A percentile compares a stretch with the other conserved stretches of the same genome.
Conservation (phyloP, 2,113 vertebrate species). For the Catharus minimus region DNA sequence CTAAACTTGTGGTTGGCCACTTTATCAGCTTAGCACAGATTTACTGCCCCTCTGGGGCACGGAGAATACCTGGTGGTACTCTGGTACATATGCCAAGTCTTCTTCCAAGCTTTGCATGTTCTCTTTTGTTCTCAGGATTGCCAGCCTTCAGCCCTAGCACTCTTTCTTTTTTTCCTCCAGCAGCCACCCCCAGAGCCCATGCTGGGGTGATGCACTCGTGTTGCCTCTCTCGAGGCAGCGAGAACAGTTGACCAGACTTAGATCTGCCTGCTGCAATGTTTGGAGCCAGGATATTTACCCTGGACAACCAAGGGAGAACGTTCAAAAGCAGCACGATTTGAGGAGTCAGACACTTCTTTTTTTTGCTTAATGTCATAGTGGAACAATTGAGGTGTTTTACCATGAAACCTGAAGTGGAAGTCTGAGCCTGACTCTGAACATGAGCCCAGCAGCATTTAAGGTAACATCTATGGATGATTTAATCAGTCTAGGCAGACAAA, state of each 20-base stretch:
- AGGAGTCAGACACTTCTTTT: neutral
- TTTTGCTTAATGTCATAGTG: neutral
- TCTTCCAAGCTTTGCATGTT: neutral
- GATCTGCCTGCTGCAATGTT: neutral
- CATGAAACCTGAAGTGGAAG: neutral
- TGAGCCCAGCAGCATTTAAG: neutral
- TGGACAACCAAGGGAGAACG: neutral
- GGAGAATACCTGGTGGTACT: neutral
- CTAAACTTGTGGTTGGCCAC: neutral
- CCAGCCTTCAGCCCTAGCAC: neutral
- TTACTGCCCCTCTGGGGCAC: neutral
- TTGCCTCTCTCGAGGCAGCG: accelerated
- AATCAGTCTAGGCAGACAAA: neutral
- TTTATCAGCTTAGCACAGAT: neutral
- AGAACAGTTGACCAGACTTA: neutral
- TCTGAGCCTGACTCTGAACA: neutral
- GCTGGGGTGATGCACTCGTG: neutral
- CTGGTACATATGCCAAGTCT: neutral
- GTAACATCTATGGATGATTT: neutral
- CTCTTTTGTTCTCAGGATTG: neutral
- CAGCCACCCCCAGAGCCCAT: neutral
- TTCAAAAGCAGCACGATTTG: neutral
- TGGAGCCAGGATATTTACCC: neutral
- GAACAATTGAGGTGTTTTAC: neutral
- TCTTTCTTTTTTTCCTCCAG: neutral